Evolutionary conservation across 2,113 vertebrate species (phyloP).

Genomic region (Pampusana beccarii): DNA sequence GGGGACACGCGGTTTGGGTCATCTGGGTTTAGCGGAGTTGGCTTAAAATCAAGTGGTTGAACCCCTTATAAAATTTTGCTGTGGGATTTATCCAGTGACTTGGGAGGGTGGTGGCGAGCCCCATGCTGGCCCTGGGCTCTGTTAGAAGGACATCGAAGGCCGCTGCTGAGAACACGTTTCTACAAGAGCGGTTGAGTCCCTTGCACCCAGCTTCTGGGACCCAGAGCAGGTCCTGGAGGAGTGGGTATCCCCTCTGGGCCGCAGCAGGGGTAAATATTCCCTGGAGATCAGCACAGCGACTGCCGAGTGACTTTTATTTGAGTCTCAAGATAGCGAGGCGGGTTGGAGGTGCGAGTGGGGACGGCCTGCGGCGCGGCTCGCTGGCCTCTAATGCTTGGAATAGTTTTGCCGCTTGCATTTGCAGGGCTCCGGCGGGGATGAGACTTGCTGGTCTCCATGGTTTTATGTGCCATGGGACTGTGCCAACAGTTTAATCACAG

Average conservation of each 20-base stretch:
- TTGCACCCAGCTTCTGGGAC: background rate
- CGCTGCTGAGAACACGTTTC: fast-evolving
- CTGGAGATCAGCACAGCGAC: background rate
- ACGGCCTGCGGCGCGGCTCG: fast-evolving
- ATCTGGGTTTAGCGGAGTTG: background rate
- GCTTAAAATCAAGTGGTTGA: background rate
- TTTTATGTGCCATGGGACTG: conserved; percentile 64
- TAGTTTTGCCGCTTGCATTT: background rate
- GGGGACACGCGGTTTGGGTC: background rate
- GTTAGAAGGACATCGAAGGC: background rate
- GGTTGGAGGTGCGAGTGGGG: fast-evolving
- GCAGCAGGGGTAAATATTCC: background rate
- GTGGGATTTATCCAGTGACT: background rate
- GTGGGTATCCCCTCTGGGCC: background rate
- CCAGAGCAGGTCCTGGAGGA: background rate
- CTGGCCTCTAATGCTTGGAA: background rate
- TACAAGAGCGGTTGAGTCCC: background rate
- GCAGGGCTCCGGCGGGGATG: background rate
- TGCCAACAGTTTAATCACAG: conserved; percentile 70
- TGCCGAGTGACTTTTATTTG: background rate
- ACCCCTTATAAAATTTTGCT: background rate
- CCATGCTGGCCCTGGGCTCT: background rate
- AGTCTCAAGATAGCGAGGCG: background rate
- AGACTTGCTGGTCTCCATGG: conserved; percentile 43
- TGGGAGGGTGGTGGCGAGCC: background rate